Conservation (phyloP, 2,113 vertebrate genomes). For the Mesocricetus auratus region DNA sequence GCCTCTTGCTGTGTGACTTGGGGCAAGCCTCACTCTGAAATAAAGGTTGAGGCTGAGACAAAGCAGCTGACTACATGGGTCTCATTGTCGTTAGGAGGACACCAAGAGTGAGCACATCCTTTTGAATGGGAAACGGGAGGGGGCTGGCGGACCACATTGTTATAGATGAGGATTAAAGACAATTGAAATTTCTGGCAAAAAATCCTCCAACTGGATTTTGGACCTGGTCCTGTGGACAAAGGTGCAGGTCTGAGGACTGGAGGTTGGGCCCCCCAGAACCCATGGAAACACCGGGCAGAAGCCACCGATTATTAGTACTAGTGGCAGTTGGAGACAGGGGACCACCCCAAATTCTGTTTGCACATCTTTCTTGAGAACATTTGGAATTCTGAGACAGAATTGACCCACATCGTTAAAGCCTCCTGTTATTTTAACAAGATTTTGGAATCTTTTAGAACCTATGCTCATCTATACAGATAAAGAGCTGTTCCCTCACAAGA, state of each 20-base stretch:
- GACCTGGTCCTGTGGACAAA: neutral
- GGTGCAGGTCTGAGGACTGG: neutral
- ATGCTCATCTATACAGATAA: neutral
- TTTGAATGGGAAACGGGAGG: neutral
- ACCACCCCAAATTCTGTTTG: neutral
- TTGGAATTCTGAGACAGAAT: neutral
- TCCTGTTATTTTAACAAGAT: conserved; percentile 47
- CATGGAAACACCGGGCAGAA: neutral
- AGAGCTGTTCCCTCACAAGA: conserved; percentile 12
- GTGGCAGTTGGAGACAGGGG: neutral
- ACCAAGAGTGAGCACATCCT: neutral
- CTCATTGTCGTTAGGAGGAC: neutral
- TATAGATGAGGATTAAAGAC: neutral
- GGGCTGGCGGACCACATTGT: neutral
- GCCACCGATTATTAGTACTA: neutral
- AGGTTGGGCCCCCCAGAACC: neutral
- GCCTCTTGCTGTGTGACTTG: neutral
- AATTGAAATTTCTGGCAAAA: neutral
- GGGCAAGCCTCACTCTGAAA: neutral
- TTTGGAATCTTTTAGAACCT: conserved; percentile 49
- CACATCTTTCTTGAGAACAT: neutral
- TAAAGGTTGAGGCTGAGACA: neutral
- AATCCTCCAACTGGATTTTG: neutral
- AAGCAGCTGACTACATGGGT: neutral
- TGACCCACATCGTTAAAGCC: neutral